Evolutionary conservation across 1,140 invertebrate species (phyloP), one percentile per base, ranked within the genome.

Genomic region (Geopemphigus sp.): DNA sequence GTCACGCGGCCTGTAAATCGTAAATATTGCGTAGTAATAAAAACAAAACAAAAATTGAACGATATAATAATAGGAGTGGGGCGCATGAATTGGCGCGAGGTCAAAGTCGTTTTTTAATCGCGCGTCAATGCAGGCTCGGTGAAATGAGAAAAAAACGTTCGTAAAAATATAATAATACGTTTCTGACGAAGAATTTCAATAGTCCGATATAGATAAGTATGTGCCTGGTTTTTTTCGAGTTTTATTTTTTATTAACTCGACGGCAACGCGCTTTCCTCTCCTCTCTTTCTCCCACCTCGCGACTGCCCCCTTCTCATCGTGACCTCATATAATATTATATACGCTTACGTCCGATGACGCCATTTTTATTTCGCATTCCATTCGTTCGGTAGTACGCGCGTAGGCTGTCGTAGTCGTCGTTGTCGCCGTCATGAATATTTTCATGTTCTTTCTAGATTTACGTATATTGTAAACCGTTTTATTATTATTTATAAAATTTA

Each of bases 351-450:
- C 57, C 5, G 14, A 63, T 29, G 74, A 78, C 74, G 74, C 74
- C 74, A 78, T 78, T 78, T 78, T 78, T 78, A 61, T 78, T 78
- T 78, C 57, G 74, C 74, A 78, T 78, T 78, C 74, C 74, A 50
- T 78, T 54, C 17, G 32, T 32, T 45, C 54, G 54, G 24, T n/a
- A 12, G 57, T 59, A 26, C 56, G n/a, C n/a, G 54, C 22, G 22
- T 24, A 12, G 10, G 11, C 26, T 12, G 14, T 50, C 47, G 14
- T 50, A 5, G 14, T 50, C 47, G 47, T 12, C 11, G 4, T 50
- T 14, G 14, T 50, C 39, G 14, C 12, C 47, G 47, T 50, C 32
- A 4, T 4, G 8, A 4, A 39, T 39, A 8, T 39, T 4, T 39
- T 39, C 32, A 39, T 39, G 8, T 39, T 39, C 8, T 39, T 39